These are phyloP conservation scores for Eustalomyia histrio DNA, from an alignment of 2,888 invertebrate genomes.

Conservation along the genomic window DNA sequence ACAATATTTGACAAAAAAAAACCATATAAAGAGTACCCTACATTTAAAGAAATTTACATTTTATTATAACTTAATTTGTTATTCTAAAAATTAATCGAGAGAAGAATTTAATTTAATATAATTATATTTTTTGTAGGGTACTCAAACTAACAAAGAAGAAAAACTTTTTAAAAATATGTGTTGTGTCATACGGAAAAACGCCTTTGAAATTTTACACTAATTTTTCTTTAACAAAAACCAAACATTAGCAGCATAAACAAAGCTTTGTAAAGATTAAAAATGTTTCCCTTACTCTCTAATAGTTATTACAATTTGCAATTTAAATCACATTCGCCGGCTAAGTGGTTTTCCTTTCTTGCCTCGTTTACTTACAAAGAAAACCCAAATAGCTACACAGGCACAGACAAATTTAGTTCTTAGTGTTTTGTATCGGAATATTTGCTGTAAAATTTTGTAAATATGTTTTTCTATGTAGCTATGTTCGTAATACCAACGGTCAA, in stretches of 20 bases:
- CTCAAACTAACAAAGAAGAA: neutral
- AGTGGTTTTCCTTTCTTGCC: constrained; percentile 33
- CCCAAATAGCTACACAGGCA: neutral
- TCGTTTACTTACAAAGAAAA: neutral
- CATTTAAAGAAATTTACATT: too few species aligned
- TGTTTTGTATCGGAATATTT: neutral
- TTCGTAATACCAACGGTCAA: neutral
- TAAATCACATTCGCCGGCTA: constrained; percentile 44
- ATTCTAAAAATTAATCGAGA: too few species aligned
- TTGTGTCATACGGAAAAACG: constrained; percentile 21
- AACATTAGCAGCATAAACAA: neutral
- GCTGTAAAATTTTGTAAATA: neutral
- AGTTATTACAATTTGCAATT: constrained; percentile 32
- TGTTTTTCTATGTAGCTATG: neutral
- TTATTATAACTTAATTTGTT: too few species aligned
- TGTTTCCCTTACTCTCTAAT: constrained; percentile 2
- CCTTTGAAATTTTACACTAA: constrained; percentile 34
- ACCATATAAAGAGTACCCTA: too few species aligned
- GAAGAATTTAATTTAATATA: too few species aligned
- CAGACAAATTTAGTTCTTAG: neutral
- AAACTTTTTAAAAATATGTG: constrained; percentile 40
- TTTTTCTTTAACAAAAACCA: neutral
- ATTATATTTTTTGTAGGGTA: neutral
- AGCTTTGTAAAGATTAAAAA: neutral
- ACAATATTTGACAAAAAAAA: too few species aligned